Evolutionary conservation across 2,888 invertebrate genomes (phyloP).

Genomic region (Amaurobius ferox): DNA sequence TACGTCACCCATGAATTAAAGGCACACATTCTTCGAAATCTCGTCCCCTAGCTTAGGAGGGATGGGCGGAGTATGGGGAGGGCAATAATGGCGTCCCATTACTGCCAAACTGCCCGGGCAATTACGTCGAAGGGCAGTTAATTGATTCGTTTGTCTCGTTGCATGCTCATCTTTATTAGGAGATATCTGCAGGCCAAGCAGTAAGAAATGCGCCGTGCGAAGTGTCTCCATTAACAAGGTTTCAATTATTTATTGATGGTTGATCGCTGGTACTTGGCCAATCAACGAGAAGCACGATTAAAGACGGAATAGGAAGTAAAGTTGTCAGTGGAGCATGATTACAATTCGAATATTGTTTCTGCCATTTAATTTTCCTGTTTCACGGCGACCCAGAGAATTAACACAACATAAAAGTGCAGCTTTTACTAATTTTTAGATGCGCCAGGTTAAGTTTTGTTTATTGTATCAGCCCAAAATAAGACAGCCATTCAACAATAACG

Average conservation of each 20-base stretch:
- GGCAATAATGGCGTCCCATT: constrained; percentile 1
- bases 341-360: no score
- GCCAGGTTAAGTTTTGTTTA: no score
- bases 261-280: background rate
- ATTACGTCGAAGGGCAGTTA: background rate
- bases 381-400: no score
- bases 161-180: constrained; percentile 7
- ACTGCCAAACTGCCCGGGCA: constrained; percentile 4
- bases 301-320: no score
- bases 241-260: background rate
- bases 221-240: background rate
- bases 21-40: background rate
- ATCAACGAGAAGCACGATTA: background rate
- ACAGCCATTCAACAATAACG: no score
- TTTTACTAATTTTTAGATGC: no score
- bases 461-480: no score
- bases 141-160: constrained; percentile 6
- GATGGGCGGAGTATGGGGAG: no score
- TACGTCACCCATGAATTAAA: constrained; percentile 9
- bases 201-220: background rate
- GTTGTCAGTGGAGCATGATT: no score
- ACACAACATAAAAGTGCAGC: no score
- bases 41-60: no score
- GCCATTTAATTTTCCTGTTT: no score
- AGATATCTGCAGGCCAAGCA: background rate